Base-by-base conservation (phyloP, 2,888 invertebrate species). In the Stictocephala bisonia region DNA sequence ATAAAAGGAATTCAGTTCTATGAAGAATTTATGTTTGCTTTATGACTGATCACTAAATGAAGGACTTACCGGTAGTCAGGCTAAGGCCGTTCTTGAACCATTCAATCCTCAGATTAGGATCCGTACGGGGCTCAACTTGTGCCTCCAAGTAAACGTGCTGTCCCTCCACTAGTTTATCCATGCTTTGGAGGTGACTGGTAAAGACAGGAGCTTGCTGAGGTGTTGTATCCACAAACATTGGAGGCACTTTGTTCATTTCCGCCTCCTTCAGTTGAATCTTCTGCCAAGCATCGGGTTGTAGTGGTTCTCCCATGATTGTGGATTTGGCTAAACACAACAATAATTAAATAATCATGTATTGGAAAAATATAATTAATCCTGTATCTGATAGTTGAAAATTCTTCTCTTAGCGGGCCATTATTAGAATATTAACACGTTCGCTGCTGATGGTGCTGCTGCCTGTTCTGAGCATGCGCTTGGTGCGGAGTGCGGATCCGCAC, bases 131-230 rank as follows among this genome's bases (percentile, higher is more conserved):
- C 81, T 96, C 95, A 11, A 96, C 95, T 84, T 94, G 94, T 64
- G 95, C 96, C 84, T 96, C 95, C 69, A 96, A 84, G 80, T 91
- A 90, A 1, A 96, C 92, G 81, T 93, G 93, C 83, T 95, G 93
- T 4, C 94, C 94, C 87, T 96, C 96, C 74, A 90, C 88, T 3
- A 95, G 86, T 81, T 93, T 93, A 80, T 95, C 95, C 81, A 88
- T 90, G 84, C 93, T 93, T 85, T 93, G 90, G 68, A 97, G 87
- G 81, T 97, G 96, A 24, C 94, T 95, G 2, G 95, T 96, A 82
- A 97, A 97, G n/a, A 96, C 95, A 26, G 97, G 97, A 56, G 97
- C 95, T 84, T 96, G 94, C 82, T 93, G 93, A 1, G 93, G 93
- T 73, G 92, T 91, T 2, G 91, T 89, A 81, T 95, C 95, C 20